Evolutionary conservation across 2,888 invertebrate species (phyloP), one percentile per base, ranked within the genome.

Genomic region (Netelia inedita): DNA sequence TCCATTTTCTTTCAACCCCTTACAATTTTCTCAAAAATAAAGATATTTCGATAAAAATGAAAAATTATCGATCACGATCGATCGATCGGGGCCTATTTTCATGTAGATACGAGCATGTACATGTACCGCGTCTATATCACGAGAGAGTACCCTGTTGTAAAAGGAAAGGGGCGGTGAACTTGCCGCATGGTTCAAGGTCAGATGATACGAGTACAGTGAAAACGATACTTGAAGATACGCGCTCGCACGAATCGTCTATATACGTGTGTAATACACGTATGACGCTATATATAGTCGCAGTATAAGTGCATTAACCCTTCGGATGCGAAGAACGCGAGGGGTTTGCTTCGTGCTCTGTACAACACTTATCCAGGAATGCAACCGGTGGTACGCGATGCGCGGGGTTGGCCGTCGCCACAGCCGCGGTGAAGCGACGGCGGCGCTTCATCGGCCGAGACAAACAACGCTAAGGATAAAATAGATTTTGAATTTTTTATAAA

Each of bases 301-400:
- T 86, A 66, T 79, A 87, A 82, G 88, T 88, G 85, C 88, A 86
- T 88, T 88, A 87, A 88, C 88, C 88, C 88, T 83, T 78, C 43
- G 82, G 28, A 68, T 75, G 69, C 63, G 75, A 82, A 59, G 74
- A 79, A 71, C 75, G 79, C 65, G 80, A 71, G 71, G 84, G 72
- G 55, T 79, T 83, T 81, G 79, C 71, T 68, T 83, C 41, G 78
- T 74, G 85, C 83, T 66, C 65, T 68, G 57, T 69, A 76, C 81
- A 28, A 84, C 87, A 88, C 86, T 88, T 88, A 88, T 87, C 84
- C 82, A 88, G 88, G 88, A 88, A 88, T 88, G 88, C 87, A 82
- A 87, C 85, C 83, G 78, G 85, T 76, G 68, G 76, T 84, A 83
- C 83, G 84, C 82, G 82, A 55, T 72, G 21, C 79, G 41, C 79